Evolutionary conservation across 2,797 vertebrate genomes (phyloP).

Genomic region (Danionella dracula): DNA sequence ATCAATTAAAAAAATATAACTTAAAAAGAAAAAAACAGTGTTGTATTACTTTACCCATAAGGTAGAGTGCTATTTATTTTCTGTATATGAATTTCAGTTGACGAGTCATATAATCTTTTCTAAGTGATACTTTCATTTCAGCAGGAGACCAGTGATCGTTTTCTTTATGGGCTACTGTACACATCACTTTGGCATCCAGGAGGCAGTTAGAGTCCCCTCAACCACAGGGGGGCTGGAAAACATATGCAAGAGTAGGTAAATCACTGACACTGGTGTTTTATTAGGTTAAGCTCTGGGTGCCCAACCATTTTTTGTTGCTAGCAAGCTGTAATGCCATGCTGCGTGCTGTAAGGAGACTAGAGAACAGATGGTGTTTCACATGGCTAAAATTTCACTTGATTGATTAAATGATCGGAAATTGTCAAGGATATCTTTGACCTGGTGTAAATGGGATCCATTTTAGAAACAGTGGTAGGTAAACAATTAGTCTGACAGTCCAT

Average conservation of each 20-base stretch:
- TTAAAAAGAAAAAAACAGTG: too few relatives aligned
- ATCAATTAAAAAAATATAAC: too few relatives aligned
- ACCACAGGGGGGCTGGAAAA: slow-evolving; percentile 6
- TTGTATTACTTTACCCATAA: too few relatives aligned
- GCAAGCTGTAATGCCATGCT: slow-evolving; percentile 29
- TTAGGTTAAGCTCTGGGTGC: slow-evolving; percentile 29
- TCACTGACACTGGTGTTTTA: slow-evolving; percentile 26
- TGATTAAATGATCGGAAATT: slow-evolving; percentile 61
- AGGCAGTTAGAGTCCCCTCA: neutral
- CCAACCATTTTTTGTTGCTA: slow-evolving; percentile 39
- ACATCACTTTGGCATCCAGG: slow-evolving; percentile 7
- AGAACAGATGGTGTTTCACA: slow-evolving; percentile 50
- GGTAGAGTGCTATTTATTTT: too few relatives aligned
- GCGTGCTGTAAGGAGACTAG: slow-evolving; percentile 51
- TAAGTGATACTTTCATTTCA: neutral
- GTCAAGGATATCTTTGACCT: slow-evolving; percentile 58
- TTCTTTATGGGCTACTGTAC: neutral
- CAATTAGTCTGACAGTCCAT: slow-evolving; percentile 67
- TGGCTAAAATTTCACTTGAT: slow-evolving; percentile 53
- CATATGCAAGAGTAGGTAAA: slow-evolving; percentile 29
- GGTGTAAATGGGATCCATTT: slow-evolving; percentile 67
- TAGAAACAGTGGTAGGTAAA: slow-evolving; percentile 74
- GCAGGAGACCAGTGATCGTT: neutral
- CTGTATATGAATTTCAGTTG: too few relatives aligned
- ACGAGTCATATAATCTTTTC: too few relatives aligned